Evolutionary conservation across 2,888 invertebrate species (phyloP), one percentile per base, ranked within the genome.

Genomic region (Branchellion lobata): DNA sequence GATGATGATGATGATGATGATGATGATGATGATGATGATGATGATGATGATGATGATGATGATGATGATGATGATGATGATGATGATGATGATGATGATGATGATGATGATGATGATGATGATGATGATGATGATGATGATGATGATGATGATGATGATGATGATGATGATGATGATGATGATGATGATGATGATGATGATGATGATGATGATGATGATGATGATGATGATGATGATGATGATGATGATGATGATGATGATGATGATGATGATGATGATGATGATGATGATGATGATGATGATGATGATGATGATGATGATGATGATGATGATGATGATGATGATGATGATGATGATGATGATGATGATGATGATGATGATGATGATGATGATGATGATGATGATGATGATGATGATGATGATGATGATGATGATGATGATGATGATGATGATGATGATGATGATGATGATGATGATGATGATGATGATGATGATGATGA

Each of bases 71-170:
- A 36, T 24, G 40, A 73, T 36, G 73, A 33, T 40, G 40, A 33
- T 40, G 73, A 72, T 72, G 27, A 68, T n/a, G 21, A 68, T 68
- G 21, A 68, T 68, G 21, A 24, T 11, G 68, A 3, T 68, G 1
- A 68, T 68, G 27, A 24, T 11, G 21, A 24, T 68, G 68, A 68
- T 68, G n/a, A 68, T 68, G 21, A 36, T 40, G n/a, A 36, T 24
- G 40, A 73, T 36, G 73, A 33, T 40, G 40, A 33, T 40, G 73
- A 72, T 72, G 27, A 68, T n/a, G 21, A 68, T 68, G 21, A 68
- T 68, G 21, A 24, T 11, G 68, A 3, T 68, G 1, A 68, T 68
- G 27, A 24, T 11, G 21, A 24, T 68, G 68, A 68, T 68, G n/a
- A 68, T 68, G 21, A 36, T 40, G n/a, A 36, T 24, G 40, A 73